Evolutionary conservation across 2,113 vertebrate species (phyloP).

Genomic region (Chlorodrepanis virens): DNA sequence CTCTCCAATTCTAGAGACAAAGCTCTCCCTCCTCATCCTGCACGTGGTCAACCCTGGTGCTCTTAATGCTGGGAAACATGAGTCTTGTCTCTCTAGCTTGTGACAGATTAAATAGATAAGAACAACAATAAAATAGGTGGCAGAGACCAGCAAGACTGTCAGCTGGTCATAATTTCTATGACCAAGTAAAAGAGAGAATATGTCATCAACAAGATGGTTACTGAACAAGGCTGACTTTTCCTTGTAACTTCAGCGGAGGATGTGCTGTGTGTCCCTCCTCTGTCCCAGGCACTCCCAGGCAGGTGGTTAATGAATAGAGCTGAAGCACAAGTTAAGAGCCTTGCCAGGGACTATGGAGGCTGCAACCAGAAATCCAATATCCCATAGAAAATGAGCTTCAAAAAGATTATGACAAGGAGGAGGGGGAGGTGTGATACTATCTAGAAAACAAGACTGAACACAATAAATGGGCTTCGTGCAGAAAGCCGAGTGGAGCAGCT

Average conservation of each 20-base stretch:
- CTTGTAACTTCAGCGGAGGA: background rate
- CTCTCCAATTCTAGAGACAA: background rate
- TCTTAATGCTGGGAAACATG: background rate
- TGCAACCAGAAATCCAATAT: background rate
- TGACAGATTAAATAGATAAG: background rate
- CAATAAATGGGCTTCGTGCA: accelerated
- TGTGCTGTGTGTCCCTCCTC: accelerated
- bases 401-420: background rate
- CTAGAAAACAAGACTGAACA: background rate
- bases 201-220: background rate
- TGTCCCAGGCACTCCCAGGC: background rate
- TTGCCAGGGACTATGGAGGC: background rate
- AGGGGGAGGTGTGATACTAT: accelerated
- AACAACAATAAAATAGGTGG: background rate
- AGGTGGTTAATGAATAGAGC: background rate
- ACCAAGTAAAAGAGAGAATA: background rate
- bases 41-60: background rate
- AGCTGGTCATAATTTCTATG: background rate
- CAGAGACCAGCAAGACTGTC: background rate
- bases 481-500: background rate
- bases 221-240: background rate
- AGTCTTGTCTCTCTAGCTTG: background rate
- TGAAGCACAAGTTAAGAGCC: background rate
- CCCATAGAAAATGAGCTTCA: background rate
- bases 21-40: background rate